Evolutionary conservation across 2,888 invertebrate genomes (phyloP).

Genomic region (Mimachlamys varia): DNA sequence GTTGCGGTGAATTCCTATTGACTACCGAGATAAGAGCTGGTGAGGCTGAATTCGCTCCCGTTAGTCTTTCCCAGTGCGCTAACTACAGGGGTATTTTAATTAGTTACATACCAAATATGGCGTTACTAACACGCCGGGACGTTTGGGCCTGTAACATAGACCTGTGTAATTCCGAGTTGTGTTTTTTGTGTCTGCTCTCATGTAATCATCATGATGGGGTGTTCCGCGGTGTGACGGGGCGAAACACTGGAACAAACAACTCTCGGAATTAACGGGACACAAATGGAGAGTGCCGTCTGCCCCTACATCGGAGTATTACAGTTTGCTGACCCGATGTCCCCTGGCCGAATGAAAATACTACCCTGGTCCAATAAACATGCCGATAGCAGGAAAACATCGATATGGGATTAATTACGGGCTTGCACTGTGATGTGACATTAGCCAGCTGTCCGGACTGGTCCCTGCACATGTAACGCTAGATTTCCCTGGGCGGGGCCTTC

Average conservation of each 20-base stretch:
- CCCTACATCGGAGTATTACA: not conserved
- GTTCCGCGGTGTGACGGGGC: not conserved
- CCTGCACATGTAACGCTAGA: not conserved
- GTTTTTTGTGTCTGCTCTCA: not conserved
- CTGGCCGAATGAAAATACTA: not conserved
- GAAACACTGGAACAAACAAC: not conserved
- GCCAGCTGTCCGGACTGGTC: not conserved
- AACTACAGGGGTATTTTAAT: slow-evolving; percentile 5
- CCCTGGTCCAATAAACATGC: not conserved
- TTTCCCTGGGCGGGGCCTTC: slow-evolving; percentile 15
- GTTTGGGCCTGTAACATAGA: not conserved
- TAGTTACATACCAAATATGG: slow-evolving; percentile 3
- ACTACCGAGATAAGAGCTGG: not conserved
- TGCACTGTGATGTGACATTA: slow-evolving; percentile 24
- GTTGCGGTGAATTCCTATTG: not conserved
- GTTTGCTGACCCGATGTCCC: slow-evolving; percentile 5
- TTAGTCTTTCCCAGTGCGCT: not conserved
- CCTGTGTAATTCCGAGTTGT: not conserved
- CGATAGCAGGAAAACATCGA: slow-evolving; percentile 6
- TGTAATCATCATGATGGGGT: slow-evolving; percentile 7
- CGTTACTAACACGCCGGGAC: slow-evolving; percentile 8
- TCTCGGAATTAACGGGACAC: not conserved
- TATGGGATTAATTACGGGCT: not conserved
- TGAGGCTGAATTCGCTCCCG: not conserved
- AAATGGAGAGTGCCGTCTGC: not conserved